A percentile compares a stretch with the other conserved stretches of the same genome.
phyloP scores from a whole-genome alignment of 2,797 vertebrate genomes.

The Lacerta viridis region DNA sequence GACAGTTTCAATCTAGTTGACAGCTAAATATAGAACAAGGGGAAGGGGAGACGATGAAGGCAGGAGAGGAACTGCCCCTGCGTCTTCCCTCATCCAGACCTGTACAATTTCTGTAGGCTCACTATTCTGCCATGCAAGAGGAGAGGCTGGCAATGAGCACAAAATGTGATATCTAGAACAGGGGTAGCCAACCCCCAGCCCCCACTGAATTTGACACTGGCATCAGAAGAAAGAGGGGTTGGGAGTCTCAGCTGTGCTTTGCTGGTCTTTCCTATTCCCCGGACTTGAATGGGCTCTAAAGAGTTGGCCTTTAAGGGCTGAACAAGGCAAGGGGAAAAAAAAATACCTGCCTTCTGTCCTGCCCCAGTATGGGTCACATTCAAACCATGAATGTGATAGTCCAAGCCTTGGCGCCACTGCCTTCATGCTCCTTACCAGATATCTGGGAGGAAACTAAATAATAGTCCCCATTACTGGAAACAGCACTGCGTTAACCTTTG shows the following conservation, averaged over 20 bases:
- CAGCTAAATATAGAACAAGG: conserved; percentile 62
- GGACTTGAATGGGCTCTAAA: neutral
- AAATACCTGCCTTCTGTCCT: neutral
- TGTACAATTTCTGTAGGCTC: neutral
- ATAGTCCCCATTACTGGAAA: neutral
- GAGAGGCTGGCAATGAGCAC: too few species aligned
- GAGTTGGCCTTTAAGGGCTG: neutral
- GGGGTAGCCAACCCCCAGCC: too few species aligned
- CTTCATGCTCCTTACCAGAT: too few species aligned
- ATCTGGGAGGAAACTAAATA: neutral
- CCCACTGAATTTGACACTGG: too few species aligned
- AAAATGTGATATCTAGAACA: neutral
- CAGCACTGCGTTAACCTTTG: neutral
- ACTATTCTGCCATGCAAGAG: neutral
- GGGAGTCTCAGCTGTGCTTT: neutral
- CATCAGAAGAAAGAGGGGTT: neutral
- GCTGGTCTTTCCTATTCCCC: neutral
- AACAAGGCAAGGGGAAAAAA: neutral
- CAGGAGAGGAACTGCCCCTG: conserved; percentile 31
- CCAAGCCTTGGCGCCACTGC: too few species aligned
- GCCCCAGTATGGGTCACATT: neutral
- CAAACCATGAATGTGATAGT: neutral
- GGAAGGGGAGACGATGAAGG: conserved; percentile 50
- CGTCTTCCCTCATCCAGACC: conserved; percentile 15
- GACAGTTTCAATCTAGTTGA: conserved; percentile 62